Percentiles rank a stretch among this genome's conserved stretches.
Conservation (phyloP, 2,113 vertebrate species). For the Apteryx mantelli region DNA sequence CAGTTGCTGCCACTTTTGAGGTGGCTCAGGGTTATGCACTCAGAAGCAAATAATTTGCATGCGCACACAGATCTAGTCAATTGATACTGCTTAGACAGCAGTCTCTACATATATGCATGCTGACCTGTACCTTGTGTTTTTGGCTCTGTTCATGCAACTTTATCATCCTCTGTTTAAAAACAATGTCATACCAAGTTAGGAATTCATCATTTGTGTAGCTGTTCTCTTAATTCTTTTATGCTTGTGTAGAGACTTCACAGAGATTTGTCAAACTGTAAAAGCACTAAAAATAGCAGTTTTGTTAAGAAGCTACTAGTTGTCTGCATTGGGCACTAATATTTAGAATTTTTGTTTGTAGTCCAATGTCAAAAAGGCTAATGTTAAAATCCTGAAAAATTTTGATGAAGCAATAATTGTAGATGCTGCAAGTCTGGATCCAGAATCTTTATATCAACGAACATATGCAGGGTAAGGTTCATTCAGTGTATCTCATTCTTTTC, state of each 20-base stretch:
- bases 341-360: conserved; percentile 75
- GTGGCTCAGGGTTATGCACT: neutral
- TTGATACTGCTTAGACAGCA: neutral
- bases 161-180: neutral
- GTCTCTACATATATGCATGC: rapidly evolving
- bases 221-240: neutral
- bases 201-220: neutral
- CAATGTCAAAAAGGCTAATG: conserved; percentile 86
- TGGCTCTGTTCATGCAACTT: neutral
- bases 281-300: neutral
- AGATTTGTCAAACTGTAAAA: neutral
- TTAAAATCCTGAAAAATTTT: conserved; percentile 99
- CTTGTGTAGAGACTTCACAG: neutral
- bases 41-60: neutral
- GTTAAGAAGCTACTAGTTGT: conserved; percentile 8
- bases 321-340: conserved; percentile 57
- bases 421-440: conserved; percentile 94
- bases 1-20: neutral
- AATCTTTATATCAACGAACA: conserved; percentile 93
- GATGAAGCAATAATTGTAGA: conserved; percentile 99
- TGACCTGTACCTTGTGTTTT: neutral
- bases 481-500: neutral
- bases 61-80: neutral
- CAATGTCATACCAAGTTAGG: neutral
- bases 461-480: conserved; percentile 91